phyloP scores from a whole-genome alignment of 2,888 invertebrate species.

The Syritta pipiens region DNA sequence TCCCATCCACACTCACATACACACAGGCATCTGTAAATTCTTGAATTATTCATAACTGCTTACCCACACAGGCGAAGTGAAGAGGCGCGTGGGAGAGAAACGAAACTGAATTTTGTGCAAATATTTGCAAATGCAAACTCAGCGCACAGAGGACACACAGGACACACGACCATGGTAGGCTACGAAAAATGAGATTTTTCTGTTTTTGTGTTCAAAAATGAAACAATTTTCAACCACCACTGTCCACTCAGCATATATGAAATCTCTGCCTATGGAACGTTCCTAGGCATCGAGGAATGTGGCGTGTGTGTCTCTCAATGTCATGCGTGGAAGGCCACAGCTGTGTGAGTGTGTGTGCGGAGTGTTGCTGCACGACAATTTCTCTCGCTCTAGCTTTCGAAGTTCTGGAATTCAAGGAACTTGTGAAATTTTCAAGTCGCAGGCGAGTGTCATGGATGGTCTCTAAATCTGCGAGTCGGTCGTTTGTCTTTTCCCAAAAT shows the following conservation, averaged over 20 bases:
- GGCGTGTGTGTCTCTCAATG: conserved; percentile 9
- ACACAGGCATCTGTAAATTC: conserved; percentile 4
- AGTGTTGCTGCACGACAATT: not conserved
- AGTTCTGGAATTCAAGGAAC: conserved; percentile 25
- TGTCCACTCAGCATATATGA: not conserved
- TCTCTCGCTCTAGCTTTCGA: conserved; percentile 6
- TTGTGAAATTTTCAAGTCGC: conserved; percentile 35
- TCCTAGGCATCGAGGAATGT: not conserved
- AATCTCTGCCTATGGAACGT: conserved; percentile 34
- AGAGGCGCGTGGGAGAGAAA: not conserved
- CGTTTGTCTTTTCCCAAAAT: not conserved
- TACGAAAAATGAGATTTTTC: too few relatives aligned
- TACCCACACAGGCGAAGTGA: conserved; percentile 1
- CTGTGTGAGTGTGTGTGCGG: too few relatives aligned
- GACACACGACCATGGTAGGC: too few relatives aligned
- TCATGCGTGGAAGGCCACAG: not conserved
- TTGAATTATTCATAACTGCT: conserved; percentile 44
- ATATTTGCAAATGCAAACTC: conserved; percentile 51
- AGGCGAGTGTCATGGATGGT: conserved; percentile 4
- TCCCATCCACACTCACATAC: too few relatives aligned
- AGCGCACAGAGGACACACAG: conserved; percentile 3
- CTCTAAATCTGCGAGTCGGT: conserved; percentile 5
- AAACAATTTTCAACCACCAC: not conserved
- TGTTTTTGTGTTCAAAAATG: not conserved
- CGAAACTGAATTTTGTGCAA: conserved; percentile 41